Percentiles rank a stretch among this genome's conserved stretches.
phyloP scores from a whole-genome alignment of 2,113 vertebrate species.

The Poicephalus meyeri region DNA sequence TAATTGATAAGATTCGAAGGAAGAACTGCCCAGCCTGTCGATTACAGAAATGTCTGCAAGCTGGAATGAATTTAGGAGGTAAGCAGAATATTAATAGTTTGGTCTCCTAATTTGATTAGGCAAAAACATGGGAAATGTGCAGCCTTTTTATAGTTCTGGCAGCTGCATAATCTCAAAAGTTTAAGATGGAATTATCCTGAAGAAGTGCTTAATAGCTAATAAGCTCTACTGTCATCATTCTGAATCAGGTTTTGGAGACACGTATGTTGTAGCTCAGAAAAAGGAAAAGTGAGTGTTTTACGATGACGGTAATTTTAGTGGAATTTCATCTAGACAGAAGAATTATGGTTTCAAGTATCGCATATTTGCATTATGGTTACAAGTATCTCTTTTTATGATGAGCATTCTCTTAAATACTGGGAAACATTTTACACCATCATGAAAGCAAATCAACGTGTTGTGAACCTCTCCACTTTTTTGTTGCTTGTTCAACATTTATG shows the following conservation, averaged over 20 bases:
- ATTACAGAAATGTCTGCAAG: constrained; percentile 98
- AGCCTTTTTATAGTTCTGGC: constrained; percentile 20
- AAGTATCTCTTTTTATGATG: not conserved
- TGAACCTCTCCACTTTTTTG: not conserved
- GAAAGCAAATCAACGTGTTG: not conserved
- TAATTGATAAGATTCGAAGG: constrained; percentile 98
- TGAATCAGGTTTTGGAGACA: constrained; percentile 3
- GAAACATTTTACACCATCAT: not conserved
- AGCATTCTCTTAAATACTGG: not conserved
- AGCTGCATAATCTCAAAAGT: constrained; percentile 19
- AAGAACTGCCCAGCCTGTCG: constrained; percentile 99
- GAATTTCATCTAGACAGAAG: not conserved
- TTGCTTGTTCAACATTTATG: not conserved
- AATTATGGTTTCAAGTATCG: not conserved
- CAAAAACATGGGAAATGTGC: not conserved
- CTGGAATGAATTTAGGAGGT: constrained; percentile 99
- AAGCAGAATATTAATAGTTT: constrained; percentile 62
- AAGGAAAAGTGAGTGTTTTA: constrained; percentile 44
- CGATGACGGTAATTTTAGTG: constrained; percentile 52
- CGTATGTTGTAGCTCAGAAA: constrained; percentile 11
- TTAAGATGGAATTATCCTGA: constrained; percentile 22
- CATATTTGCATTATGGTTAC: not conserved
- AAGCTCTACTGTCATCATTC: constrained; percentile 48
- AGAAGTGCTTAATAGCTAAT: constrained; percentile 36
- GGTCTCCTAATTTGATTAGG: constrained; percentile 31